Percentiles rank a stretch among this genome's conserved stretches.
Evolutionary conservation across 2,888 invertebrate species (phyloP).

Genomic region (Caradrina clavipalpis): DNA sequence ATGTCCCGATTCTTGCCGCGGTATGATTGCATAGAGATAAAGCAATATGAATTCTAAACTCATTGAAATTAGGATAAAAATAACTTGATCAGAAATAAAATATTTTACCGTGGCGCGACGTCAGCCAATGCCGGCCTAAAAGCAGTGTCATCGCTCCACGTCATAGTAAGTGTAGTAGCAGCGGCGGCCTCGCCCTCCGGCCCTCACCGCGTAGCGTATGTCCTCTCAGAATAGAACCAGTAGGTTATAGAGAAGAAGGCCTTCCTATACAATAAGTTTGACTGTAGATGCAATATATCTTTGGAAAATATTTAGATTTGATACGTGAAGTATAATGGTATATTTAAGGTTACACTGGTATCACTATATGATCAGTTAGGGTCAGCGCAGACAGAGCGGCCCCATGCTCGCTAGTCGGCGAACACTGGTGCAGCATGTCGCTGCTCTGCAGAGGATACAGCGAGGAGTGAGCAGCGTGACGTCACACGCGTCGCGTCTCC

Average conservation of each 20-base stretch:
- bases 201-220: slow-evolving; percentile 18
- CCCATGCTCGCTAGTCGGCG: too few species aligned
- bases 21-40: too few species aligned
- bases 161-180: not conserved
- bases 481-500: slow-evolving; percentile 12
- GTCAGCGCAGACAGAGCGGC: not conserved
- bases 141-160: not conserved
- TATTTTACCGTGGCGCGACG: too few species aligned
- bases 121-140: too few species aligned
- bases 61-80: too few species aligned
- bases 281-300: slow-evolving; percentile 72
- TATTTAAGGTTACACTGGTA: slow-evolving; percentile 37
- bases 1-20: too few species aligned
- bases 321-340: slow-evolving; percentile 70
- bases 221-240: slow-evolving; percentile 37
- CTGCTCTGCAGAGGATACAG: too few species aligned
- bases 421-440: too few species aligned
- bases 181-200: not conserved
- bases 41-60: too few species aligned
- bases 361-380: not conserved
- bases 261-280: slow-evolving; percentile 71
- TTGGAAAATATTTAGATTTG: slow-evolving; percentile 78
- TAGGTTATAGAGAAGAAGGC: slow-evolving; percentile 63
- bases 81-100: too few species aligned
- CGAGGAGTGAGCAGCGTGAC: too few species aligned